Evolutionary conservation across 2,797 vertebrate species (phyloP), one percentile per base, ranked within the genome.

Genomic region (Octomys mimax): DNA sequence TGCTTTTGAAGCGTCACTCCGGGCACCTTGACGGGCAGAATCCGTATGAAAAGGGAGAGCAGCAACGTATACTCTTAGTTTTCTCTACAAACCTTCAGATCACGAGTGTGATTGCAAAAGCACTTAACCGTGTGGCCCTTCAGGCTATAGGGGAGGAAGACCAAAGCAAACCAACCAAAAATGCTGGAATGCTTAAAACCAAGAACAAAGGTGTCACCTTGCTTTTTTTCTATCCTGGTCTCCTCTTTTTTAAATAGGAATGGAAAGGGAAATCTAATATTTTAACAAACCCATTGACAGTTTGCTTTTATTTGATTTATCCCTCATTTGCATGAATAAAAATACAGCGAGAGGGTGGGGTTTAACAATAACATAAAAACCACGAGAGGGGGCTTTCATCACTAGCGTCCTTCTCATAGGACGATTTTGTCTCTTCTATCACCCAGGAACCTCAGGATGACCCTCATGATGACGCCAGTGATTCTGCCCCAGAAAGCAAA

Each of bases 1-100:
- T 98, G 98, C 97, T 97, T 95, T 95, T 94, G 96, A 97, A 98
- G 97, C 95, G 97, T 97, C 97, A 95, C 97, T 98, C 97, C 97
- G 98, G 98, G 98, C 96, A 97, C 97, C 96, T 97, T 96, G 92
- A 96, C 97, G 97, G 96, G 96, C 98, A 97, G 96, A 97, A 97
- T 98, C 91, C 91, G 97, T 97, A 98, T 95, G 96, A 97, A 98
- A 98, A 98, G 87, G 85, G 94, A 98, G 95, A 97, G 87, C 26
- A 52, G 97, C 97, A 97, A 97, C 95, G 92, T 75, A 92, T 97
- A 96, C 98, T 97, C 97, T 95, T 13, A 79, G 95, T 98, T 95
- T 92, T 90, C 97, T 98, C 96, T 93, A 96, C 90, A 98, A 97
- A 97, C 96, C 95, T 95, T 19, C 89, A 90, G 96, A 96, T 98